Percentiles rank a stretch among this genome's conserved stretches.
phyloP scores from a whole-genome alignment of 2,888 invertebrate species.

The Axea sp. region DNA sequence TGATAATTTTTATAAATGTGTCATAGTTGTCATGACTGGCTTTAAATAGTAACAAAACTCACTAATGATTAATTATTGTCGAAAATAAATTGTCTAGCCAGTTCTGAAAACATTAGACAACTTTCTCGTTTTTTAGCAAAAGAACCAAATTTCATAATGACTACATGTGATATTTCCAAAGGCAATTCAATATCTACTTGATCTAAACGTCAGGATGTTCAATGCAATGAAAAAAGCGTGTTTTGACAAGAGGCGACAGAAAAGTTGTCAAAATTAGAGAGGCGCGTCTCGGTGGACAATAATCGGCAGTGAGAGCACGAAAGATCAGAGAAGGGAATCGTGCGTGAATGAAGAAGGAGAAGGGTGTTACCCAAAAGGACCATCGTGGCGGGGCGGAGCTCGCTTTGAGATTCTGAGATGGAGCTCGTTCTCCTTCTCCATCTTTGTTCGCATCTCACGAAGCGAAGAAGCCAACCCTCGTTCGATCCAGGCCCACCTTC shows the following conservation, averaged over 20 bases:
- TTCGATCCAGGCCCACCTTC: constrained; percentile 71
- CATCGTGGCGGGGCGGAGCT: constrained; percentile 75
- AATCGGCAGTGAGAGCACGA: constrained; percentile 43
- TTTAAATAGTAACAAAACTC: too few species aligned
- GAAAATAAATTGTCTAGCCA: too few species aligned
- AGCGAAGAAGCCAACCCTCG: constrained; percentile 73
- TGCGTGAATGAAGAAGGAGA: constrained; percentile 66
- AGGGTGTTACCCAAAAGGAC: constrained; percentile 68
- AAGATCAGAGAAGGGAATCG: constrained; percentile 64
- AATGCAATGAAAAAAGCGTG: constrained; percentile 42
- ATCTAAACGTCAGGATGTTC: constrained; percentile 3
- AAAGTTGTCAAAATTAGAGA: constrained; percentile 61
- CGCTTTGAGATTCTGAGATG: constrained; percentile 75
- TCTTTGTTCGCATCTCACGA: constrained; percentile 73
- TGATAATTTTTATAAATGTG: too few species aligned
- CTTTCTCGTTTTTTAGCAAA: too few species aligned
- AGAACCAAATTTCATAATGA: background rate
- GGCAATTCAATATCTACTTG: constrained; percentile 13
- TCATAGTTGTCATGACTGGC: too few species aligned
- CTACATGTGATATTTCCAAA: constrained; percentile 3
- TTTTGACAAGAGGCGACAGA: constrained; percentile 49
- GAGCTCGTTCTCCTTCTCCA: constrained; percentile 73
- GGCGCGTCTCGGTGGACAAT: constrained; percentile 43
- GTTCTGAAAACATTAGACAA: too few species aligned
- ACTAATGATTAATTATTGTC: too few species aligned